phyloP scores from a whole-genome alignment of 2,888 invertebrate species.

The Hirudinaria manillensis region DNA sequence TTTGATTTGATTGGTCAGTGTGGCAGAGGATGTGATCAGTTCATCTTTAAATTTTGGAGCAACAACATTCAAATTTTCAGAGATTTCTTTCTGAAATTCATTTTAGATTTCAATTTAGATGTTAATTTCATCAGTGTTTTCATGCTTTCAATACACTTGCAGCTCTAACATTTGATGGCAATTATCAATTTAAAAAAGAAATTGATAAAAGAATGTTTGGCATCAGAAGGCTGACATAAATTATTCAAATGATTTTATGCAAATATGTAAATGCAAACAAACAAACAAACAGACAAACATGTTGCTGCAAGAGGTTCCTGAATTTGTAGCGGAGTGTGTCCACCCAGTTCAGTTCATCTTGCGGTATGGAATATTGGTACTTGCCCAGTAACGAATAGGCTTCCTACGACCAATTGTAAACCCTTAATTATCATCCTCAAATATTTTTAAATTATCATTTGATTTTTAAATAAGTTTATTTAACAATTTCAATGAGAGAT shows the following conservation, averaged over 20 bases:
- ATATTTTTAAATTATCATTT: not conserved
- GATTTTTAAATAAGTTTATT: too few species aligned
- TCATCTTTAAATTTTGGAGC: slow-evolving; percentile 71
- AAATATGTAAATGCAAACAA: too few species aligned
- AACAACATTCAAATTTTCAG: slow-evolving; percentile 66
- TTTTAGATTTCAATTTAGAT: not conserved
- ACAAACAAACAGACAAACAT: slow-evolving; percentile 58
- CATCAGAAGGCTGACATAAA: too few species aligned
- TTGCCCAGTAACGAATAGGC: slow-evolving; percentile 67
- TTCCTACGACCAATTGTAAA: slow-evolving; percentile 55
- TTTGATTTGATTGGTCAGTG: slow-evolving; percentile 60
- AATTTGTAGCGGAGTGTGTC: slow-evolving; percentile 73
- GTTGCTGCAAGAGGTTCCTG: slow-evolving; percentile 65
- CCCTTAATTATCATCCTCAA: not conserved
- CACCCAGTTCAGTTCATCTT: slow-evolving; percentile 73
- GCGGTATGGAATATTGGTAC: slow-evolving; percentile 61
- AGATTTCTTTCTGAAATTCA: slow-evolving; percentile 54
- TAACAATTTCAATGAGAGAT: too few species aligned
- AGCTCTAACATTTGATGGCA: too few species aligned
- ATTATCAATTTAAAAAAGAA: too few species aligned
- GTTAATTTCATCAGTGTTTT: not conserved
- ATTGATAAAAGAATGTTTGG: too few species aligned
- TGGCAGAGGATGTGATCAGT: slow-evolving; percentile 58
- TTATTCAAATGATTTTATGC: too few species aligned
- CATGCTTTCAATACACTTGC: too few species aligned